These are phyloP conservation scores for Tetragonisca angustula DNA, from an alignment of 2,888 invertebrate species.

Conservation along the genomic window DNA sequence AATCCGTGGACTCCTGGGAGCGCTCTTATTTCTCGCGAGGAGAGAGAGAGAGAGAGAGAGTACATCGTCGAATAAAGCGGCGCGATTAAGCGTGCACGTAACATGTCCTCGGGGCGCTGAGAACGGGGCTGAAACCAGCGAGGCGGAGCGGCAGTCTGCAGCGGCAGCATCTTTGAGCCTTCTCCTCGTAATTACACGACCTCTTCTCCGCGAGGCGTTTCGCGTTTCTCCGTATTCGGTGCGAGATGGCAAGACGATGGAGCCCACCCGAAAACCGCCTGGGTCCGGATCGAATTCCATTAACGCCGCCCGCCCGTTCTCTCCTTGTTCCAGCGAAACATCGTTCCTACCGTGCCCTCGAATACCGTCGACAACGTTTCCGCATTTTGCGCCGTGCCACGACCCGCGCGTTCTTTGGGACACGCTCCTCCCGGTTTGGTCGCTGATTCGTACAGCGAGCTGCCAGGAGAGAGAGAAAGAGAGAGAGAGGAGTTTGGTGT, in stretches of 20 bases:
- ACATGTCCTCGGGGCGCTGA: conserved; percentile 64
- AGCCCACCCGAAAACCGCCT: conserved; percentile 57
- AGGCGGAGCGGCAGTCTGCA: conserved; percentile 58
- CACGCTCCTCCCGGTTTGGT: conserved; percentile 9
- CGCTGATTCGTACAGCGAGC: conserved; percentile 11
- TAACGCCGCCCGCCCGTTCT: conserved; percentile 55
- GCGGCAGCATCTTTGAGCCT: conserved; percentile 68
- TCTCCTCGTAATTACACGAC: conserved; percentile 73
- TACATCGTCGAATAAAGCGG: conserved; percentile 61
- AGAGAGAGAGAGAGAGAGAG: no score
- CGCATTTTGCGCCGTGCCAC: conserved; percentile 46
- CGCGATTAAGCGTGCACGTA: conserved; percentile 67
- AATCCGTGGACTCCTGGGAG: background rate
- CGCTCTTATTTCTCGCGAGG: conserved; percentile 31
- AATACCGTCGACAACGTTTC: conserved; percentile 59
- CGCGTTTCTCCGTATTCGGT: conserved; percentile 58
- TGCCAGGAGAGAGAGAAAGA: background rate
- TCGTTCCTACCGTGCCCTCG: background rate
- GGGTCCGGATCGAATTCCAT: conserved; percentile 69
- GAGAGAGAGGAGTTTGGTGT: background rate
- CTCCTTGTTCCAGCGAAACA: conserved; percentile 24
- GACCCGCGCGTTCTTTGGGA: conserved; percentile 29
- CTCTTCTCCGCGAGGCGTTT: conserved; percentile 52
- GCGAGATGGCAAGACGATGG: conserved; percentile 45
- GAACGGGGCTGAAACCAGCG: conserved; percentile 53